Conservation (phyloP, 2,888 invertebrate genomes). For the Cactoblastis cactorum region DNA sequence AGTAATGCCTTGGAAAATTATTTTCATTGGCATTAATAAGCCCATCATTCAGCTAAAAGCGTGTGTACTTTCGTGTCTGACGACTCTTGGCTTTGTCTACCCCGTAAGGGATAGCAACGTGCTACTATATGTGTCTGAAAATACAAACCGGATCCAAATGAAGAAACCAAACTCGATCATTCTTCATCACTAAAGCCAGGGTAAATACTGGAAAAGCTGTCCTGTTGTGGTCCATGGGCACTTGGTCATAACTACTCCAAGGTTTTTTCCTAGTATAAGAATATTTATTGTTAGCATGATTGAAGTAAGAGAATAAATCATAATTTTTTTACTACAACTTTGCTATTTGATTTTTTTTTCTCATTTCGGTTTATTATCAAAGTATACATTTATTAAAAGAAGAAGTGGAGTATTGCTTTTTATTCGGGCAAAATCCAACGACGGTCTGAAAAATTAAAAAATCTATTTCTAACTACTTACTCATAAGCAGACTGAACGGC, state of each 20-base stretch:
- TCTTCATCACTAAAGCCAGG: slow-evolving; percentile 54
- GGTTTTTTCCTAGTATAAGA: slow-evolving; percentile 25
- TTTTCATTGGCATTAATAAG: too few species aligned
- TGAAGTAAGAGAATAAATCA: too few species aligned
- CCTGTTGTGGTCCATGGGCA: slow-evolving; percentile 63
- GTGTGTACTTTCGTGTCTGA: neutral
- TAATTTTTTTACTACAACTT: too few species aligned
- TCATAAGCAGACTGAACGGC: slow-evolving; percentile 50
- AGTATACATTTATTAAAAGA: too few species aligned
- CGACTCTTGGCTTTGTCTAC: neutral
- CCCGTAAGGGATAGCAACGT: neutral
- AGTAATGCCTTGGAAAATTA: too few species aligned
- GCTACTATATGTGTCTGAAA: neutral
- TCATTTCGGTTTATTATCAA: too few species aligned
- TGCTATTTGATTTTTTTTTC: too few species aligned
- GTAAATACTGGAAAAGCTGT: slow-evolving; percentile 47
- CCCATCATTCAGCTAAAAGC: too few species aligned
- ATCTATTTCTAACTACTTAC: slow-evolving; percentile 32
- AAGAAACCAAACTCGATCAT: slow-evolving; percentile 60
- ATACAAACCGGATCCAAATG: slow-evolving; percentile 47
- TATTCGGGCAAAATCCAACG: too few species aligned
- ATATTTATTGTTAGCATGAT: neutral
- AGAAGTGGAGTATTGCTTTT: too few species aligned
- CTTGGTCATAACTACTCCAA: slow-evolving; percentile 59
- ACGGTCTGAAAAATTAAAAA: too few species aligned